Percentiles rank a stretch among this genome's conserved stretches.
phyloP scores from a whole-genome alignment of 2,797 vertebrate species.

The Bovichtus diacanthus region DNA sequence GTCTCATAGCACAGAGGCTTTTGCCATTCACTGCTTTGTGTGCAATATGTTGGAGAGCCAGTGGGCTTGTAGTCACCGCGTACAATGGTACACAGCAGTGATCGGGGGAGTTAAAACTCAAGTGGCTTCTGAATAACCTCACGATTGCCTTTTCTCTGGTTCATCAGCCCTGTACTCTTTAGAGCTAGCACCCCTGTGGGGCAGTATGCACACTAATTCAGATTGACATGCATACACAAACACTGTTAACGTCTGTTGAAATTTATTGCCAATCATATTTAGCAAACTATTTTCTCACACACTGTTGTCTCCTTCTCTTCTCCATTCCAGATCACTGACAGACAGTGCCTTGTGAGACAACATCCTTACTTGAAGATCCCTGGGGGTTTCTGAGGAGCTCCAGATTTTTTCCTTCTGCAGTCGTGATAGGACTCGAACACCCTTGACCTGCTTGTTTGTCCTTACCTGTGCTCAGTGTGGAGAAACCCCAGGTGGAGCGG shows the following conservation, averaged over 20 bases:
- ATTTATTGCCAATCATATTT: slow-evolving; percentile 24
- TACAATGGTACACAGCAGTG: slow-evolving; percentile 41
- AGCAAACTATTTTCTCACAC: slow-evolving; percentile 26
- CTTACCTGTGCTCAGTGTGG: slow-evolving; percentile 66
- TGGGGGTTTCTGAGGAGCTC: slow-evolving; percentile 61
- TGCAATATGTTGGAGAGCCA: slow-evolving; percentile 53
- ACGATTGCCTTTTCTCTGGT: slow-evolving; percentile 50
- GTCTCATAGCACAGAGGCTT: slow-evolving; percentile 64
- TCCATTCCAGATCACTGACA: slow-evolving; percentile 72
- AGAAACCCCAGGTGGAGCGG: slow-evolving; percentile 46
- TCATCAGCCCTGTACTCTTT: slow-evolving; percentile 31
- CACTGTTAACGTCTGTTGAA: slow-evolving; percentile 21
- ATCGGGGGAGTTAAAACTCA: slow-evolving; percentile 46
- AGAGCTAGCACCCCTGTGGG: slow-evolving; percentile 21
- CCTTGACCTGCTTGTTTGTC: slow-evolving; percentile 73
- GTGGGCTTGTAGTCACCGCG: slow-evolving; percentile 49
- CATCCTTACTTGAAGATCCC: slow-evolving; percentile 73
- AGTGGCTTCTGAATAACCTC: slow-evolving; percentile 61
- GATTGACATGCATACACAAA: slow-evolving; percentile 39
- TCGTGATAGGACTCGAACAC: slow-evolving; percentile 77
- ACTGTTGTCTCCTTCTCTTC: slow-evolving; percentile 29
- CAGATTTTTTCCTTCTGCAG: slow-evolving; percentile 62
- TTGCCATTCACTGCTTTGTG: slow-evolving; percentile 60
- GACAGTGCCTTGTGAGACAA: slow-evolving; percentile 83
- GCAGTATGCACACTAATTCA: slow-evolving; percentile 36